Evolutionary conservation across 1,140 invertebrate species (phyloP), one percentile per base, ranked within the genome.

Genomic region (Epicauta chinensis): DNA sequence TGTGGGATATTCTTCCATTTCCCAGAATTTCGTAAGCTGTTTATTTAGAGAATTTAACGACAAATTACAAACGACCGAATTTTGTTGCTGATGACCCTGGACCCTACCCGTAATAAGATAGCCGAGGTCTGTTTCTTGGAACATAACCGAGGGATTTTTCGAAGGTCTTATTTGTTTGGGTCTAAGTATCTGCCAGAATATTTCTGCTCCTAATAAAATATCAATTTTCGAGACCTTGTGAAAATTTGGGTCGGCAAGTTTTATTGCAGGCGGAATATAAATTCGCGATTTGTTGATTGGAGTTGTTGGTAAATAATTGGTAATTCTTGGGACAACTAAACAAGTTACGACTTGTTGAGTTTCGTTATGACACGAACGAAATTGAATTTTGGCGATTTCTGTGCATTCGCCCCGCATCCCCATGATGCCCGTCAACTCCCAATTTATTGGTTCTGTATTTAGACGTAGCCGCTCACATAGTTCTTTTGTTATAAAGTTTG

Each of bases 121-220:
- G 1, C 62, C 62, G 32, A 62, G 51, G 14, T 50, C 38, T 3
- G 54, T 63, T 45, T 62, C 57, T 44, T 63, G 60, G 10, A 62
- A 37, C 3, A 53, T 47, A 12, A 34, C 2, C 42, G 51, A 35
- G 14, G 14, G 42, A 39, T 32, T 16, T 30, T 32, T 17, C 35
- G 39, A 32, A 55, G 14, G 16, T 43, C 51, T 53, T 29, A 59
- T 51, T 42, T 56, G 45, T 4, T 36, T 53, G 3, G 31, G 16
- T 13, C 48, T 35, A 9, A 59, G 13, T 10, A 61, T 7, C 4
- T 57, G 51, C 12, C 37, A 54, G 56, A 56, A 59, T 41, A 57
- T 37, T 31, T 48, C 41, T 13, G 59, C 57, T n/a, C 60, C 60
- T 14, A 62, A 16, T 29, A 62, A 36, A 11, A 60, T 7, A 51